Percentiles rank a stretch among this genome's conserved stretches.
phyloP scores from a whole-genome alignment of 2,888 invertebrate genomes.

The Callyntrura sp. region DNA sequence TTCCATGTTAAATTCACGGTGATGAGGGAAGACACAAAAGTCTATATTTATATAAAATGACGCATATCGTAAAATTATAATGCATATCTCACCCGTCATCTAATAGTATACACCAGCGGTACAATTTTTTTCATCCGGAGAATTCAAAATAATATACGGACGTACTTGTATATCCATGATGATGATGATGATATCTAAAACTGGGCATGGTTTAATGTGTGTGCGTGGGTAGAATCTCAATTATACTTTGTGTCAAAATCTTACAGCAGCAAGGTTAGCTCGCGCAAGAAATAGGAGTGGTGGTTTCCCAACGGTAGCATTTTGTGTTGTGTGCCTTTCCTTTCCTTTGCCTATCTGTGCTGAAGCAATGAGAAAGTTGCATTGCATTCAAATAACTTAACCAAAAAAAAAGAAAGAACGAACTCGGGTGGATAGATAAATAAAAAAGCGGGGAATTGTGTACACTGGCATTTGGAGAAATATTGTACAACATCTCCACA shows the following conservation, averaged over 20 bases:
- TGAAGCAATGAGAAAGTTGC: constrained; percentile 4
- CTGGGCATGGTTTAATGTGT: background rate
- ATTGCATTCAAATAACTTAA: constrained; percentile 15
- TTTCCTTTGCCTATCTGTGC: too few species aligned
- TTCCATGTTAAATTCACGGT: background rate
- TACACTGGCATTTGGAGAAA: constrained; percentile 19
- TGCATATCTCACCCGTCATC: too few species aligned
- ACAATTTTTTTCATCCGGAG: background rate
- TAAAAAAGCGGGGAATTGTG: constrained; percentile 12
- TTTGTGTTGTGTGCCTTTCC: background rate
- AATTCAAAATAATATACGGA: background rate
- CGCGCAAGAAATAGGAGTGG: constrained; percentile 8
- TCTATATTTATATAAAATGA: background rate
- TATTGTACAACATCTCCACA: constrained; percentile 14
- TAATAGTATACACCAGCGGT: background rate
- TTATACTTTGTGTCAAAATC: constrained; percentile 36
- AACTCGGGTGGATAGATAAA: constrained; percentile 28
- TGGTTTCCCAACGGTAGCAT: constrained; percentile 4
- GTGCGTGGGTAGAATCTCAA: constrained; percentile 32
- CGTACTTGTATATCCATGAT: too few species aligned
- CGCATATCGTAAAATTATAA: background rate
- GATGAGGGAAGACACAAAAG: background rate
- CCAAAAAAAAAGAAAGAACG: constrained; percentile 12
- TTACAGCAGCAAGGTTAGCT: background rate
- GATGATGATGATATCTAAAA: constrained; percentile 6